Base-by-base conservation (phyloP, 2,113 vertebrate species). In the Saccopteryx bilineata region DNA sequence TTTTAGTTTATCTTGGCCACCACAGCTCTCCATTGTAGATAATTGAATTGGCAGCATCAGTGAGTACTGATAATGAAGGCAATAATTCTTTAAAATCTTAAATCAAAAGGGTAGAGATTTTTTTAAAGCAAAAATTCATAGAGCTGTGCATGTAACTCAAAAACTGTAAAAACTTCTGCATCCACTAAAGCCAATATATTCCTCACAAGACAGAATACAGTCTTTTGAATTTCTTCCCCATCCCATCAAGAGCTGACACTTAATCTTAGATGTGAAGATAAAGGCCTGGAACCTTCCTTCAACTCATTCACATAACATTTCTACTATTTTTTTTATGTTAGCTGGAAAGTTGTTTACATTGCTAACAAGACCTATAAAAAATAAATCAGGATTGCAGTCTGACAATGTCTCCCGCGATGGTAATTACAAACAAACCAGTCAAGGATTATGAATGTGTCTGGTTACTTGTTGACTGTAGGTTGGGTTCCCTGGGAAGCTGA, bases 11-110 rank as follows among this genome's bases (percentile, higher is more conserved):
- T 91, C 65, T 76, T 84, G 13, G 82, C 54, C 54, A 89, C 33
- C 5, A 31, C n/a, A 84, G 65, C 48, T 69, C 69, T 96, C 58
- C 21, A 17, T n/a, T 78, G 48, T 46, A 94, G 86, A 87, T 94
- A 94, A 96, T 14, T 97, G 93, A 97, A 96, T 91, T 94, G 94
- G 91, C 86, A 91, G 93, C 86, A 93, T 80, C 74, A 80, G 69
- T 7, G 17, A 88, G 23, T 89, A 21, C 72, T 80, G 79, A 94
- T 89, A 97, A 96, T 93, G 78, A 95, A 96, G 82, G 89, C 63
- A 94, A 87, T 96, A 93, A 91, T 71, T 96, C 75, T 93, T 95
- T 79, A 94, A 95, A 94, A 89, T 80, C 60, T 93, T 90, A 93
- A 83, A 80, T 79, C 72, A 74, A 78, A 79, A 92, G 12, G 28